A percentile compares a stretch with the other conserved stretches of the same genome.
These are phyloP conservation scores for Phoronis australis DNA, from an alignment of 2,888 invertebrate genomes.

Conservation along the genomic window DNA sequence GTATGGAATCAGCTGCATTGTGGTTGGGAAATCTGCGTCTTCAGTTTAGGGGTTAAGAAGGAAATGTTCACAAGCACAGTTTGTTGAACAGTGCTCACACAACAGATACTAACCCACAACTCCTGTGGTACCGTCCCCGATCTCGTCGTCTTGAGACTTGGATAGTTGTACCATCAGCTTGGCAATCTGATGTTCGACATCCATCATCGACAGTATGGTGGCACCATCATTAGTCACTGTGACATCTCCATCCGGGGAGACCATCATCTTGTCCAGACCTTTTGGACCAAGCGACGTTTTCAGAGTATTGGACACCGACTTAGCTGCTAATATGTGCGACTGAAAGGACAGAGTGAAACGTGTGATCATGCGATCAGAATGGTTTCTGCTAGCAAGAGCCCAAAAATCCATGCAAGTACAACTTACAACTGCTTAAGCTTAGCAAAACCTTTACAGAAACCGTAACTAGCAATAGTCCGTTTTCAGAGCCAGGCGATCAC, in stretches of 20 bases:
- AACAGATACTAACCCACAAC: constrained; percentile 78
- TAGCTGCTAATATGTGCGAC: constrained; percentile 97
- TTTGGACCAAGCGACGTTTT: constrained; percentile 94
- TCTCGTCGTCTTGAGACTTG: constrained; percentile 98
- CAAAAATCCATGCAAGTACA: too few species aligned
- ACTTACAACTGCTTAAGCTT: too few species aligned
- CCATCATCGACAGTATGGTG: constrained; percentile 98
- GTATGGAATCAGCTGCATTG: too few species aligned
- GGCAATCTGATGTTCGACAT: constrained; percentile 96
- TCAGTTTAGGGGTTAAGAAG: too few species aligned
- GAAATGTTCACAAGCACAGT: too few species aligned
- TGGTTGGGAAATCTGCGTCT: too few species aligned
- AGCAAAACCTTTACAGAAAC: too few species aligned
- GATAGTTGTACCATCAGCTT: constrained; percentile 96
- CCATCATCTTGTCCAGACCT: constrained; percentile 94
- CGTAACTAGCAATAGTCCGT: not conserved
- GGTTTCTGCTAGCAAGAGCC: too few species aligned
- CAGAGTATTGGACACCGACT: constrained; percentile 82
- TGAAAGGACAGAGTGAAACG: constrained; percentile 58
- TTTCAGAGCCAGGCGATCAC: too few species aligned
- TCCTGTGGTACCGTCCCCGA: constrained; percentile 98
- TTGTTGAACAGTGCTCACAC: too few species aligned
- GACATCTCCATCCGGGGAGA: constrained; percentile 93
- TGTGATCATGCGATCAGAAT: too few species aligned
- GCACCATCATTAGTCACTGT: constrained; percentile 98